Evolutionary conservation across 2,113 vertebrate species (phyloP), one percentile per base, ranked within the genome.

Genomic region (Pterocles gutturalis): DNA sequence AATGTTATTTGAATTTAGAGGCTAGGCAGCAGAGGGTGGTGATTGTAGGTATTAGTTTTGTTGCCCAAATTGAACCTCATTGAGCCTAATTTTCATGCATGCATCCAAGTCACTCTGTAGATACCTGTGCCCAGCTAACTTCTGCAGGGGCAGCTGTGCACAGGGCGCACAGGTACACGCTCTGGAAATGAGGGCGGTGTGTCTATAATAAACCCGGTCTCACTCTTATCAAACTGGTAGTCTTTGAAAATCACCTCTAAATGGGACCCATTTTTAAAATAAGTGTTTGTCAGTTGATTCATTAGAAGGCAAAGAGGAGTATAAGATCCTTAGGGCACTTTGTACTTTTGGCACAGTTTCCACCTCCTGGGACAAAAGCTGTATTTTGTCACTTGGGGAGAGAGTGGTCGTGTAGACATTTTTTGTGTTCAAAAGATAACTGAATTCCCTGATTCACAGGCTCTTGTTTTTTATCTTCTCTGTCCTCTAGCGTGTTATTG

Each of bases 401-500:
- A 94, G 14, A 41, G 38, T 3, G 1, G 17, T 82, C 73, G 67
- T 83, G 18, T 48, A 51, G 90, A 97, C 28, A 19, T 49, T 90
- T 84, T 92, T 87, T 84, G 91, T 75, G 80, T 93, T 91, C 88
- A 89, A 55, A 82, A 81, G 53, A 84, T 46, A 90, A 89, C 20
- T 83, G 73, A 92, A 94, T 87, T 90, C 86, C 51, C 48, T 67
- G 66, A 87, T 85, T 86, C 70, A 54, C 25, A 55, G 79, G 45
- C 46, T 83, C 51, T 83, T 67, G 31, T 4, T 46, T 76, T 94
- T 67, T 76, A 61, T 85, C n/a, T 46, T 75, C 38, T 58, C 45
- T 58, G 33, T 62, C 54, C 29, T 81, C 66, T 33, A 34, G 24
- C 31, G 53, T 11, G 29, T 87, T 83, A 34, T 29, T 77, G 43